These are phyloP conservation scores for Pogonophryne albipinna DNA, from an alignment of 2,797 vertebrate species.

Conservation along the genomic window DNA sequence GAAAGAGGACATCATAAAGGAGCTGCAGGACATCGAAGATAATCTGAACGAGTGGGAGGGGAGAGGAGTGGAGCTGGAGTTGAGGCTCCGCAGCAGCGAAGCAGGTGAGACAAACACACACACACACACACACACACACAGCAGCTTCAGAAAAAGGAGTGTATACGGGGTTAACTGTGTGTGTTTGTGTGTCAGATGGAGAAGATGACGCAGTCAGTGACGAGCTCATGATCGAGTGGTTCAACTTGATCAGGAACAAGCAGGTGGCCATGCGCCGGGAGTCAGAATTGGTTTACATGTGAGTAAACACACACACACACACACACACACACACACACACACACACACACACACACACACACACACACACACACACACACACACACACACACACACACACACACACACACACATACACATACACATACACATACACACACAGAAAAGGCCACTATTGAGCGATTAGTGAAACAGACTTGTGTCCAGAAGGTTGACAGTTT, in stretches of 20 bases:
- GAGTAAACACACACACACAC: conserved; percentile 68
- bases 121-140: not conserved
- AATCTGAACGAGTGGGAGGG: conserved; percentile 88
- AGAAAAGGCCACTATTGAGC: conserved; percentile 54
- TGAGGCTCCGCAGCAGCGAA: conserved; percentile 87
- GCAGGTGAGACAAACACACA: conserved; percentile 83
- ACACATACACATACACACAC: conserved; percentile 12
- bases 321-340: conserved; percentile 14
- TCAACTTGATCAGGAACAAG: conserved; percentile 94
- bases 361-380: conserved; percentile 14
- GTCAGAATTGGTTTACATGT: conserved; percentile 97
- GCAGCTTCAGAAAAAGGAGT: not conserved
- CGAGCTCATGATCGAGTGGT: conserved; percentile 95
- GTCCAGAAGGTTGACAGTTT: conserved; percentile 80
- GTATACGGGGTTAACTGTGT: conserved; percentile 43
- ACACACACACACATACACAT: conserved; percentile 13
- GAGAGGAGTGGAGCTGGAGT: conserved; percentile 91
- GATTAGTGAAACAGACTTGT: conserved; percentile 74
- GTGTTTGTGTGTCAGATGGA: conserved; percentile 83
- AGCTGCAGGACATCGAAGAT: conserved; percentile 87
- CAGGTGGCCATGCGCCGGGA: conserved; percentile 93
- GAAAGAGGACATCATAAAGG: conserved; percentile 86
- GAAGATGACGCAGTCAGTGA: conserved; percentile 87
- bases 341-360: conserved; percentile 11
- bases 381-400: conserved; percentile 21